Evolutionary conservation across 2,797 vertebrate species (phyloP), one percentile per base, ranked within the genome.

Genomic region (Micrastur ruficollis): DNA sequence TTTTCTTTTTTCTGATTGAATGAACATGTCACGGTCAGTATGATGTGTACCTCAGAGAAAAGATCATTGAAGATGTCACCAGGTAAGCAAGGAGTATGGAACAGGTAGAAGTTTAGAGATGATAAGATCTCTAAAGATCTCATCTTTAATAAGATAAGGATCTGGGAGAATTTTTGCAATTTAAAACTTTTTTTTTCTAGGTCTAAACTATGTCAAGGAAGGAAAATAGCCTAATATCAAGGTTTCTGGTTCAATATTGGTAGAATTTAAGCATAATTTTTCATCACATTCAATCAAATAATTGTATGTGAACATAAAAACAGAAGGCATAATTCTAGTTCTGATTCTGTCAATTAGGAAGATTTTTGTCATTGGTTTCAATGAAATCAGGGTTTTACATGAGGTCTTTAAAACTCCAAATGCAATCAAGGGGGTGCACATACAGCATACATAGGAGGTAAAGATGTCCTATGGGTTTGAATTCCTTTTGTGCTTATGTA

Each of bases 371-470:
- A 62, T 7, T 75, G 31, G 72, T 83, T 88, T 81, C 42, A 76
- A 11, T 61, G 25, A 91, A 88, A 65, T 36, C 18, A 80, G 8
- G 9, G 2, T 32, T 85, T 89, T 49, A 46, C 10, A 22, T 31
- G 17, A 67, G 11, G 3, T 84, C 32, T 94, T 80, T 38, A 61
- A 71, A 93, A 58, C 22, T 81, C 11, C 19, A 44, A 53, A 84
- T 55, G 19, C 11, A 32, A 7, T 58, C 32, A 79, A 68, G 12
- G 27, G 7, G 9, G 8, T 0, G 0, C 32, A 80, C 15, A 18
- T 5, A 7, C 14, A 73, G 42, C 36, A 86, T 3, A 38, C 10
- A 19, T 1, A 46, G 14, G 36, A 61, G 25, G 17, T 31, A 55
- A 79, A 81, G 89, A 73, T 44, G 22, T 25, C 27, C 12, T 53